Percentiles rank a stretch among this genome's conserved stretches.
Evolutionary conservation across 2,113 vertebrate genomes (phyloP).

Genomic region (Abramis brama): DNA sequence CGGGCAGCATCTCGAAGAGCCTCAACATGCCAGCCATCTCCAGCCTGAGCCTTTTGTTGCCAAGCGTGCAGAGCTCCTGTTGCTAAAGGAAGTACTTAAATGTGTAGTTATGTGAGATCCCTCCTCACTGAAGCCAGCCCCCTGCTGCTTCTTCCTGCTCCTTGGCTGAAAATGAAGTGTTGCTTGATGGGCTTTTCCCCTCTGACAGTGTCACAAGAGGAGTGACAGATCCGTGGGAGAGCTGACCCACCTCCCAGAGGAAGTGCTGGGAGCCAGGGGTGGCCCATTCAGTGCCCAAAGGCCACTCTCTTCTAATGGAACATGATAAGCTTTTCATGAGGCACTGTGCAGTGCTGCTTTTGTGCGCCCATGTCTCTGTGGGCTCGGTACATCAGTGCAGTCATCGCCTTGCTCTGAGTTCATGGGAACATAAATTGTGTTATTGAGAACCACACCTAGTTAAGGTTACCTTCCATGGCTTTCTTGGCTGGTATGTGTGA

Average conservation of each 20-base stretch:
- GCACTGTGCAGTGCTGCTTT: constrained; percentile 1
- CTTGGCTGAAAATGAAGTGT: constrained; percentile 54
- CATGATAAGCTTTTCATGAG: constrained; percentile 38
- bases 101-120: constrained; percentile 56
- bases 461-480: neutral
- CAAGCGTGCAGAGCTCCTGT: constrained; percentile 43
- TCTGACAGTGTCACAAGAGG: constrained; percentile 52
- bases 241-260: constrained; percentile 44
- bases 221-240: constrained; percentile 47
- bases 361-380: neutral
- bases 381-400: neutral
- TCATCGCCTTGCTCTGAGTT: neutral
- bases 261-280: constrained; percentile 45
- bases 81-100: constrained; percentile 58
- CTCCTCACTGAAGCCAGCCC: constrained; percentile 41
- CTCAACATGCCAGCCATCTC: constrained; percentile 26
- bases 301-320: constrained; percentile 39
- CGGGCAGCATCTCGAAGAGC: constrained; percentile 39
- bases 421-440: constrained; percentile 10
- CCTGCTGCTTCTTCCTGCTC: constrained; percentile 50
- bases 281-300: constrained; percentile 41
- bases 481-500: neutral
- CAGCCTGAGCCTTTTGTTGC: constrained; percentile 52
- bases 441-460: constrained; percentile 1
- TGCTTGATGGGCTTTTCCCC: constrained; percentile 58